Base-by-base conservation (phyloP, 2,797 vertebrate genomes). In the Peromyscus nudipes region DNA sequence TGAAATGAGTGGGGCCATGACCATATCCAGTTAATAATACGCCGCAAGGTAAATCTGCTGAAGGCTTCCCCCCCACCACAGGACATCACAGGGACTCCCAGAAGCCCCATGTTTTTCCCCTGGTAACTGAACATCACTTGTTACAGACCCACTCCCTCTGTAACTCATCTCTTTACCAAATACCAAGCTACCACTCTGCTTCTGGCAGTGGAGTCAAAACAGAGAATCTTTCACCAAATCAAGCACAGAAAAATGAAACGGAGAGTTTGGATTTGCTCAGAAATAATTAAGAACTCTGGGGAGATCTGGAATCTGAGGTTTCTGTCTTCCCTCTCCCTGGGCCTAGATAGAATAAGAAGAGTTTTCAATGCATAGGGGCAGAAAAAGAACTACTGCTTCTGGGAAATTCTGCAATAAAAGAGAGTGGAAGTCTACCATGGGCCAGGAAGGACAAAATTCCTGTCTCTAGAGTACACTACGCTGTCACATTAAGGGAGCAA, bases 241-340 rank as follows among this genome's bases (percentile, higher is more conserved):
- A 94, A 96, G 97, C 97, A 86, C 2, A 98, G 93, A 94, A 93
- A 97, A 97, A 97, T 94, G 93, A 97, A 97, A 97, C 73, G 93
- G 55, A 71, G 94, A 77, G 62, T 93, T 92, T 94, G 93, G 76
- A 95, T 96, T 91, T 97, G 91, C 84, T 94, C 89, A 79, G 76
- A 96, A 95, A 92, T 64, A 86, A 83, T 90, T 93, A 81, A 87
- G 84, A 96, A 89, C 69, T 71, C 85, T 67, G 31, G 82, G 79
- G 65, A 93, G 65, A 27, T 21, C n/a, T 29, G n/a, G 23, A 81
- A 84, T 52, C 65, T 12, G 34, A 77, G 91, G 83, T 86, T 89
- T 96, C 85, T 93, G 40, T 57, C 60, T 31, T 95, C 76, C 65
- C 43, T 92, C n/a, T 96, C 75, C 27, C 55, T 92, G 19, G 27